Evolutionary conservation across 2,888 invertebrate genomes (phyloP).

Genomic region (Trissolcus japonicus): DNA sequence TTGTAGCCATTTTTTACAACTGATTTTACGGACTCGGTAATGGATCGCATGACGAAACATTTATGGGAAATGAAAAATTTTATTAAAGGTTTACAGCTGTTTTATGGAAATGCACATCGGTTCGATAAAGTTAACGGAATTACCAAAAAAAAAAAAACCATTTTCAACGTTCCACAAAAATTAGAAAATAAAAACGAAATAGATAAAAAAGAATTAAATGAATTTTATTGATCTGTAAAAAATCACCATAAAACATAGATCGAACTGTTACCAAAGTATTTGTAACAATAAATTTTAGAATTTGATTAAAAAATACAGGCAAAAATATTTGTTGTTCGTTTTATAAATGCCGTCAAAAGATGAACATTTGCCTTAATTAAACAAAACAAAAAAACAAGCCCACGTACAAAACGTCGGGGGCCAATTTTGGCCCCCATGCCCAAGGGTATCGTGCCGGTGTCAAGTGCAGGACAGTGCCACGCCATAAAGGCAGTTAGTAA

Average conservation of each 20-base stretch:
- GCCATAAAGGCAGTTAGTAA: constrained; percentile 66
- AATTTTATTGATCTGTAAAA: neutral
- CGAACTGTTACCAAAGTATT: neutral
- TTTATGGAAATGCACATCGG: constrained; percentile 1
- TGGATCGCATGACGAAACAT: neutral
- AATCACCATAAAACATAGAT: neutral
- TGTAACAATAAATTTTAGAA: no score
- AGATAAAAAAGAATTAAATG: neutral
- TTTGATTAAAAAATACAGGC: no score
- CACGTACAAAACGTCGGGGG: constrained; percentile 5
- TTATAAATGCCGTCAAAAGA: neutral
- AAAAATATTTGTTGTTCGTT: neutral
- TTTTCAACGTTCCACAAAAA: no score
- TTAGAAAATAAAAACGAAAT: neutral
- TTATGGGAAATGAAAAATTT: neutral
- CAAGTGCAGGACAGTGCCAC: constrained; percentile 64
- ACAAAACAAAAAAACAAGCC: constrained; percentile 10
- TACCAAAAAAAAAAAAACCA: neutral
- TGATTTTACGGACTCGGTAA: neutral
- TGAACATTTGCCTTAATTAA: constrained; percentile 6
- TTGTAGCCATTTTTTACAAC: neutral
- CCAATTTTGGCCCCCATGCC: constrained; percentile 46
- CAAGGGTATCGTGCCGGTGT: constrained; percentile 67
- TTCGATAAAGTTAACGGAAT: neutral
- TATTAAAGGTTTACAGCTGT: neutral